A percentile compares a stretch with the other conserved stretches of the same genome.
phyloP scores from a whole-genome alignment of 2,113 vertebrate genomes.

The Murina feae region DNA sequence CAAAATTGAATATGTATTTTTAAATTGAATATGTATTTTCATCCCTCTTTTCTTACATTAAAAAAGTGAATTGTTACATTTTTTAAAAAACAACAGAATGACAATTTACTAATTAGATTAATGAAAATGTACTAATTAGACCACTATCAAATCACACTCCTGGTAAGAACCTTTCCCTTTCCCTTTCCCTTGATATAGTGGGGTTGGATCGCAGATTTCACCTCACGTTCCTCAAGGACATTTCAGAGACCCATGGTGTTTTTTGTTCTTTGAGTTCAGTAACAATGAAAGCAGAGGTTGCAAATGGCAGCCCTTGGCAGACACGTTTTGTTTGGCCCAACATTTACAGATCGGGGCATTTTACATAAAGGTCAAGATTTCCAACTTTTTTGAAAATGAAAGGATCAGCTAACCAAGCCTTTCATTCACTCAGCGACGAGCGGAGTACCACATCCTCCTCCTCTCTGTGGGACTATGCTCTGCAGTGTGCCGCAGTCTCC shows the following conservation, averaged over 20 bases:
- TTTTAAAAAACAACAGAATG: neutral
- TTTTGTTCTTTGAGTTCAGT: conserved; percentile 18
- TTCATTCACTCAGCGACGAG: neutral
- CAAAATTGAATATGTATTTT: neutral
- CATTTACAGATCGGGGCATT: neutral
- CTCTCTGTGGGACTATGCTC: neutral
- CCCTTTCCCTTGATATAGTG: neutral
- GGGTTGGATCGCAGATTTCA: neutral
- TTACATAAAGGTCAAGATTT: conserved; percentile 25
- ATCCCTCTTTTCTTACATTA: neutral
- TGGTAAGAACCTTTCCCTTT: neutral
- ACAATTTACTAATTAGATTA: neutral
- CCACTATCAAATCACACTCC: neutral
- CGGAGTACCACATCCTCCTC: neutral
- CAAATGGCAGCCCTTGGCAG: neutral
- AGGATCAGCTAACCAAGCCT: neutral
- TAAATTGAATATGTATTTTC: neutral
- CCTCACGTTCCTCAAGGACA: neutral
- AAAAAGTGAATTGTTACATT: neutral
- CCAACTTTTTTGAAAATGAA: neutral
- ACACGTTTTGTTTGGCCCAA: neutral
- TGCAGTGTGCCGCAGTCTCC: neutral
- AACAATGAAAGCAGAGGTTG: neutral
- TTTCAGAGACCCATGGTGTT: neutral
- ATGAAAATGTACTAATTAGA: conserved; percentile 23